Conservation (phyloP, 2,113 vertebrate genomes). For the Halichoerus grypus region DNA sequence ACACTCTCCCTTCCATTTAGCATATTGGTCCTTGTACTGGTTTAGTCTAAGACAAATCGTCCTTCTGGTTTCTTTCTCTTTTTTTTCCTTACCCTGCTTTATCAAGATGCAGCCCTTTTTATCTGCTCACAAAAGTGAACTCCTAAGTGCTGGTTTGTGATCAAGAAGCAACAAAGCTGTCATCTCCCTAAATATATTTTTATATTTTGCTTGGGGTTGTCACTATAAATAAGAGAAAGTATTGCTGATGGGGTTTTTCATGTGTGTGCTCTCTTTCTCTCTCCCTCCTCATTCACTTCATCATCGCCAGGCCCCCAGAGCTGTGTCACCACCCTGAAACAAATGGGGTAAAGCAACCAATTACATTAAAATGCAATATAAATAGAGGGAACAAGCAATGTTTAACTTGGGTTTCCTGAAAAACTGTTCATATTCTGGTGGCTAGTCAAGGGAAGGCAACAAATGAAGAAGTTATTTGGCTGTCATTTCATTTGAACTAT, state of each 20-base stretch:
- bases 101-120: neutral
- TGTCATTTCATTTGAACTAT: constrained; percentile 64
- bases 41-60: neutral
- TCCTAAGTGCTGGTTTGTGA: constrained; percentile 75
- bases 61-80: constrained; percentile 52
- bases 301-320: constrained; percentile 70
- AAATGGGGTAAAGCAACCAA: constrained; percentile 79
- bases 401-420: constrained; percentile 75
- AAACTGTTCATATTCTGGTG: constrained; percentile 31
- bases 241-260: constrained; percentile 71
- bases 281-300: constrained; percentile 72
- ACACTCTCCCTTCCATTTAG: neutral
- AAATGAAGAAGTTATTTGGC: constrained; percentile 62
- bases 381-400: constrained; percentile 60
- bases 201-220: constrained; percentile 78
- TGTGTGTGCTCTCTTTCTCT: constrained; percentile 53
- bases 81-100: constrained; percentile 2
- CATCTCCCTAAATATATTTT: constrained; percentile 84
- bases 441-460: constrained; percentile 34
- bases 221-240: constrained; percentile 84
- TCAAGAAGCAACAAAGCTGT: constrained; percentile 81
- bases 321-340: constrained; percentile 68
- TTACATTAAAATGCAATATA: constrained; percentile 80
- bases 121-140: constrained; percentile 52
- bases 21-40: neutral